phyloP scores from a whole-genome alignment of 2,888 invertebrate genomes.

The Chalcosyrphus nemorum region DNA sequence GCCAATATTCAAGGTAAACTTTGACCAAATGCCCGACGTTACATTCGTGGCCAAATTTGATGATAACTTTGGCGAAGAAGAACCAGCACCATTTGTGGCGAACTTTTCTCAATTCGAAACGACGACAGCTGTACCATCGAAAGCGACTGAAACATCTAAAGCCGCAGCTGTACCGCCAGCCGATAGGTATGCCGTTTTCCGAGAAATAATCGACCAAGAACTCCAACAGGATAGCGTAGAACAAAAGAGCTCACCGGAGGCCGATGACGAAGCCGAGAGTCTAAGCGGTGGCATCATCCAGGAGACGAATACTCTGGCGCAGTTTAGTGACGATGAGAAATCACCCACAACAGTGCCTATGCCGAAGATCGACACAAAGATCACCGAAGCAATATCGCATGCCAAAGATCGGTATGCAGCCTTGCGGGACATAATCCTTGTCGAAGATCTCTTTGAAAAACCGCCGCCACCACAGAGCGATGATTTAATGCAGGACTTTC shows the following conservation, averaged over 20 bases:
- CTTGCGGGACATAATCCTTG: slow-evolving; percentile 88
- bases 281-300: slow-evolving; percentile 36
- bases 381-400: slow-evolving; percentile 82
- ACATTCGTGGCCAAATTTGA: slow-evolving; percentile 85
- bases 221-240: slow-evolving; percentile 82
- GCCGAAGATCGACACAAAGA: slow-evolving; percentile 82
- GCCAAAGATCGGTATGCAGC: slow-evolving; percentile 91
- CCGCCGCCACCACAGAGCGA: slow-evolving; percentile 74
- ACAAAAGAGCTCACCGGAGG: slow-evolving; percentile 72
- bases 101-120: slow-evolving; percentile 86
- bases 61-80: slow-evolving; percentile 85
- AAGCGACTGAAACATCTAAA: slow-evolving; percentile 49
- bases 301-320: slow-evolving; percentile 51
- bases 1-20: slow-evolving; percentile 81
- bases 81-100: slow-evolving; percentile 84
- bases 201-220: slow-evolving; percentile 92
- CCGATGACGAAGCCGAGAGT: slow-evolving; percentile 48
- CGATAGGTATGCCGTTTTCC: slow-evolving; percentile 93
- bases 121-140: slow-evolving; percentile 70
- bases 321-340: slow-evolving; percentile 67
- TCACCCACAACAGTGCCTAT: slow-evolving; percentile 75
- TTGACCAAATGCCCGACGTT: slow-evolving; percentile 80
- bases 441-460: slow-evolving; percentile 84
- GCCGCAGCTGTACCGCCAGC: slow-evolving; percentile 83
- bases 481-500: slow-evolving; percentile 78